phyloP scores from a whole-genome alignment of 2,113 vertebrate species.

The Crotalus helleri region DNA sequence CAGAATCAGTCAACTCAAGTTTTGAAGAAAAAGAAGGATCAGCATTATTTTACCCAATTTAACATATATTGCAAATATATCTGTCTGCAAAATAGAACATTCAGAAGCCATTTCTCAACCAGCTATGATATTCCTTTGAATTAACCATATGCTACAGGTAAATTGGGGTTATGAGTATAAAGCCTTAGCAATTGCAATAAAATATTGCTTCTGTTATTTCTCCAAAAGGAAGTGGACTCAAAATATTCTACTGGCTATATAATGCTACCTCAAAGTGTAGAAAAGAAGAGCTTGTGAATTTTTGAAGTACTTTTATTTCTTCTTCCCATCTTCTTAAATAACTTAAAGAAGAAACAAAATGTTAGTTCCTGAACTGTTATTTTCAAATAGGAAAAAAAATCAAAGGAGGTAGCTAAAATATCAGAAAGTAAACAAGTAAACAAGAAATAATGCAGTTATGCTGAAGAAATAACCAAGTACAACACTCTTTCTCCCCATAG shows the following conservation, averaged over 20 bases:
- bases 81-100: neutral
- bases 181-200: neutral
- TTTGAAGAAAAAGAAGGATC: neutral
- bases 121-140: neutral
- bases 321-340: neutral
- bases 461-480: slow-evolving; percentile 23
- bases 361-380: neutral
- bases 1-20: neutral
- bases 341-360: slow-evolving; percentile 8
- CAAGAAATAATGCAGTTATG: slow-evolving; percentile 15
- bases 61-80: neutral
- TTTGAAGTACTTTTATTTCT: neutral
- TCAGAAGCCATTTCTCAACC: neutral
- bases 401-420: slow-evolving; percentile 28
- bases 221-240: neutral
- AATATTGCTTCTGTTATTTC: neutral
- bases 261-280: neutral
- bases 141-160: neutral
- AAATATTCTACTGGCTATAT: neutral
- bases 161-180: neutral
- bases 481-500: neutral
- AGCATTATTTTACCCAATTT: neutral
- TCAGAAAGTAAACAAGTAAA: slow-evolving; percentile 22
- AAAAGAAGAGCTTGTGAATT: neutral
- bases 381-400: slow-evolving; percentile 30